Percentiles rank a stretch among this genome's conserved stretches.
These are phyloP conservation scores for Sapayoa aenigma DNA, from an alignment of 2,113 vertebrate genomes.

Conservation along the genomic window DNA sequence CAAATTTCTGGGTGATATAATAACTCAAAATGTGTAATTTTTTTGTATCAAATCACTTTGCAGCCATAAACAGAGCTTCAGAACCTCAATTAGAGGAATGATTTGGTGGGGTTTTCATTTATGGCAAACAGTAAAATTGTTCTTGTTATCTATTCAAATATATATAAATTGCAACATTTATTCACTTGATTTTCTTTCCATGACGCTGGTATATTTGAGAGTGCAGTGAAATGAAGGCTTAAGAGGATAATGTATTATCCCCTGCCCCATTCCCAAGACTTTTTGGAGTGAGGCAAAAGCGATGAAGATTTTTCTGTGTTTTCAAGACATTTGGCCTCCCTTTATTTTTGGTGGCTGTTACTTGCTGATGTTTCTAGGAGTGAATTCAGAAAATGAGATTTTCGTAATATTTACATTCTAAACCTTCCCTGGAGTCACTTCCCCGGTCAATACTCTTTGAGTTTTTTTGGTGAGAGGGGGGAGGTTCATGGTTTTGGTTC, in stretches of 20 bases:
- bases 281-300: not conserved
- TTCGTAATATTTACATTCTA: not conserved
- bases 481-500: too few species aligned
- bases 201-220: not conserved
- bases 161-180: constrained; percentile 35
- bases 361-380: not conserved
- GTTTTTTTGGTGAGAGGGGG: not conserved
- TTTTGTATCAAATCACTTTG: constrained; percentile 42
- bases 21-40: constrained; percentile 32
- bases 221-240: not conserved
- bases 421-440: not conserved
- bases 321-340: not conserved
- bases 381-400: not conserved
- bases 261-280: not conserved
- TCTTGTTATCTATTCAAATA: constrained; percentile 60
- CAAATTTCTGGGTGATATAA: constrained; percentile 57
- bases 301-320: not conserved
- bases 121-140: constrained; percentile 43
- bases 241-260: not conserved
- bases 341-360: not conserved
- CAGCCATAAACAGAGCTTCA: constrained; percentile 49
- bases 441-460: not conserved
- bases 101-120: constrained; percentile 25
- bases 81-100: constrained; percentile 38
- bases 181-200: constrained; percentile 30